Conservation (phyloP, 1,140 invertebrate species). For the Apocrypta bakeri region DNA sequence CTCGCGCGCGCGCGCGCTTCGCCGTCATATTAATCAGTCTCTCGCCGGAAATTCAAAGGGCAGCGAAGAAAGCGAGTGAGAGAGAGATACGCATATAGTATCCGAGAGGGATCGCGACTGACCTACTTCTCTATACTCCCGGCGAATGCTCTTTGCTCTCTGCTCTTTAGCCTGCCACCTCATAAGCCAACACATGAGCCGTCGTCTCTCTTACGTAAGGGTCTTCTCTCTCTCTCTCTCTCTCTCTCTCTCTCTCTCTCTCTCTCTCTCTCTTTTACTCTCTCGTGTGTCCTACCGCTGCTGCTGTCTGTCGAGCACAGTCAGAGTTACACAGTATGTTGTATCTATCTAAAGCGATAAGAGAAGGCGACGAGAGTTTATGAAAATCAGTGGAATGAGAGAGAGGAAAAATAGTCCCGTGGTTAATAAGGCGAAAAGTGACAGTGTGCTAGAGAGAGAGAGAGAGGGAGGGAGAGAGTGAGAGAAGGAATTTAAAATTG, state of each 20-base stretch:
- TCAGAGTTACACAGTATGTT: neutral
- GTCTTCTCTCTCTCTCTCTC: neutral
- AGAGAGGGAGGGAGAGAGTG: neutral
- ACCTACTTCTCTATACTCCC: conserved; percentile 29
- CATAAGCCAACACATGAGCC: conserved; percentile 28
- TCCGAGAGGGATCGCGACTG: conserved; percentile 39
- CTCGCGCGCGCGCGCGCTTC: neutral
- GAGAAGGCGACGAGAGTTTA: neutral
- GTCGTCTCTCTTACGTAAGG: conserved; percentile 23
- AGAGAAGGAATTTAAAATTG: conserved; percentile 70
- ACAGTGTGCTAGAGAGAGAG: neutral
- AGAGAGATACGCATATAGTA: conserved; percentile 36
- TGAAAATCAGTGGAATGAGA: neutral
- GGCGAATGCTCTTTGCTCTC: neutral
- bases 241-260: neutral
- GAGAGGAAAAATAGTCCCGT: neutral
- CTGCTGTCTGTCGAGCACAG: neutral
- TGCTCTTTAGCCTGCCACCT: neutral
- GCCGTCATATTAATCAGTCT: neutral
- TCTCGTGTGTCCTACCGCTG: neutral
- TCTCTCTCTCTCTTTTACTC: neutral
- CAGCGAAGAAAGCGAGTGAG: conserved; percentile 25
- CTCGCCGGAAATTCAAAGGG: conserved; percentile 11
- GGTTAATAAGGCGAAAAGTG: neutral
- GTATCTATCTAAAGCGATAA: neutral